A percentile compares a stretch with the other conserved stretches of the same genome.
Conservation (phyloP, 2,888 invertebrate species). For the Cephus runcator region DNA sequence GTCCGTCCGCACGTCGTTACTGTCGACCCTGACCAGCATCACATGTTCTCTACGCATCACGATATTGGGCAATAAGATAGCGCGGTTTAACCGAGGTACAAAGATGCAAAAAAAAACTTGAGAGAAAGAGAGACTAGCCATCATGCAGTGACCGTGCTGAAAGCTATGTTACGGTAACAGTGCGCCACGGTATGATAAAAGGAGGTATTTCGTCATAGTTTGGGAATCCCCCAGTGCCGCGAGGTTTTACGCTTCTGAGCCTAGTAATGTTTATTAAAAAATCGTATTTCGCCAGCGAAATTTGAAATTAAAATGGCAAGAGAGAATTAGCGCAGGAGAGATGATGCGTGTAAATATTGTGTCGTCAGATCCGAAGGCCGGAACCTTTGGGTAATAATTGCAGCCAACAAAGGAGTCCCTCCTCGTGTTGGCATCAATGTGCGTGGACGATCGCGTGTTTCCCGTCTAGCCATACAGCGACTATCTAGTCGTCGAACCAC, state of each 20-base stretch:
- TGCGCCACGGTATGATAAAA: neutral
- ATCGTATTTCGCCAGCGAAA: conserved; percentile 15
- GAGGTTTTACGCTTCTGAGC: neutral
- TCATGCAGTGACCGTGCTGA: neutral
- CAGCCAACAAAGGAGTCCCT: neutral
- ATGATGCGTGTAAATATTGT: neutral
- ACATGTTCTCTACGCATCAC: neutral
- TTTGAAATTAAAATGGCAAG: neutral
- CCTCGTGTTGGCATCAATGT: neutral
- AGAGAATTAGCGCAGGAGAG: neutral
- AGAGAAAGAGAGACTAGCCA: neutral
- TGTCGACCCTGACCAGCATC: neutral
- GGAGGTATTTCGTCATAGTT: neutral
- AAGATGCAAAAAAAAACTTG: neutral
- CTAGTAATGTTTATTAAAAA: conserved; percentile 12
- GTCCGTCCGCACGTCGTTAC: neutral
- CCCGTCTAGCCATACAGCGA: neutral
- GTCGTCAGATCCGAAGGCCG: neutral
- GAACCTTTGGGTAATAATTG: neutral
- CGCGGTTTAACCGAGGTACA: neutral
- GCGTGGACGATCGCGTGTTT: neutral
- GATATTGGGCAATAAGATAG: neutral
- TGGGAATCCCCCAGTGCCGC: neutral
- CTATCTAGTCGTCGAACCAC: neutral
- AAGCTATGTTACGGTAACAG: neutral